Conservation (phyloP, 1,140 invertebrate genomes). For the Cotesia chilonis region DNA sequence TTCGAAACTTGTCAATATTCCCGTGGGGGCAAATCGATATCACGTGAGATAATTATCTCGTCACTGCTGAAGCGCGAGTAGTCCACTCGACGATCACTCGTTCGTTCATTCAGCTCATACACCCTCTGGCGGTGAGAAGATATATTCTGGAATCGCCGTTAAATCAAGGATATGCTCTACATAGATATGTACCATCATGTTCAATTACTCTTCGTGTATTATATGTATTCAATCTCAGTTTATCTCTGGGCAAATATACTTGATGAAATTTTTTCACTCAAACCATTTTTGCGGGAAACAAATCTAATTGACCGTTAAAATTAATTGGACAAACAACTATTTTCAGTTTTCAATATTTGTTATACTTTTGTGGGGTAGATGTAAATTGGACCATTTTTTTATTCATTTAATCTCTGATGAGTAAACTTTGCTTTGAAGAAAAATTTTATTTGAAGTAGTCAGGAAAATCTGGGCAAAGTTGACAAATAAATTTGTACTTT, state of each 20-base stretch:
- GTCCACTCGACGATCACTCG: conserved; percentile 15
- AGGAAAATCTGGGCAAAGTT: too few relatives aligned
- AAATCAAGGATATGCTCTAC: background rate
- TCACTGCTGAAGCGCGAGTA: conserved; percentile 13
- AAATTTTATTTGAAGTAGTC: too few relatives aligned
- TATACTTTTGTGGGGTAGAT: too few relatives aligned
- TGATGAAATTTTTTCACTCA: too few relatives aligned
- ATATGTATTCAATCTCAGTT: background rate
- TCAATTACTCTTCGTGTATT: background rate
- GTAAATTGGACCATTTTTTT: too few relatives aligned
- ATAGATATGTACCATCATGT: background rate
- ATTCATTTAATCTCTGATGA: too few relatives aligned
- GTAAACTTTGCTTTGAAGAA: too few relatives aligned
- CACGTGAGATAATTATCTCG: conserved; percentile 27
- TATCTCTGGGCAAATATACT: background rate
- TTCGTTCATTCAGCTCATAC: background rate
- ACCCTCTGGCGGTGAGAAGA: conserved; percentile 17
- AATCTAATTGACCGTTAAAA: too few relatives aligned
- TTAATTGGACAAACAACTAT: too few relatives aligned
- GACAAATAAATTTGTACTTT: too few relatives aligned
- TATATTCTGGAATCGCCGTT: background rate
- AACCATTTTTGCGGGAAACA: too few relatives aligned
- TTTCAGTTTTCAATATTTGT: too few relatives aligned
- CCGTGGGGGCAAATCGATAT: conserved; percentile 29
- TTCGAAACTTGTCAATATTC: conserved; percentile 25